Conservation (phyloP, 2,888 invertebrate species). For the Gastracanthus pulcherrimus region DNA sequence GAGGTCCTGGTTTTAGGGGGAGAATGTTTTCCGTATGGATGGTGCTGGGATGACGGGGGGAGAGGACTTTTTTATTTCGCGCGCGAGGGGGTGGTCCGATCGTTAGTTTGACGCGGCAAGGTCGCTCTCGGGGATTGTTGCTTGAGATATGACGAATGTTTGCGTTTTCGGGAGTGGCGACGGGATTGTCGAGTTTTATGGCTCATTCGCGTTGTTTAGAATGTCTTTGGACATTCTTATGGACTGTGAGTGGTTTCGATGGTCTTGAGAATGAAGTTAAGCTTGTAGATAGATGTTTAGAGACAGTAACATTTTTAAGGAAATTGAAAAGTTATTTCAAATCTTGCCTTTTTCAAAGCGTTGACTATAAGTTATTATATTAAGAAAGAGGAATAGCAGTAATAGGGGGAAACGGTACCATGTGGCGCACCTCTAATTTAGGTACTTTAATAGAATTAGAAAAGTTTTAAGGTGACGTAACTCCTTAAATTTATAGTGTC, state of each 20-base stretch:
- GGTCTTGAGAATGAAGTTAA: too few species aligned
- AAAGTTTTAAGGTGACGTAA: too few species aligned
- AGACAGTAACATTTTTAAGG: neutral
- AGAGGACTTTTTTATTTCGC: constrained; percentile 1
- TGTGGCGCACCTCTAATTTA: too few species aligned
- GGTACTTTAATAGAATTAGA: too few species aligned
- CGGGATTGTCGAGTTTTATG: neutral
- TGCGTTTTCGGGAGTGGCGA: neutral
- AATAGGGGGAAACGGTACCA: too few species aligned
- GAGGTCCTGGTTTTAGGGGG: constrained; percentile 32
- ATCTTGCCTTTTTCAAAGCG: too few species aligned
- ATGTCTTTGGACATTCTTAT: neutral
- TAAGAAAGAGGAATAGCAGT: too few species aligned
- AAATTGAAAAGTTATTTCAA: too few species aligned
- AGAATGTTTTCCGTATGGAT: constrained; percentile 35
- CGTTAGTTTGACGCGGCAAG: constrained; percentile 32
- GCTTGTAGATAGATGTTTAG: too few species aligned
- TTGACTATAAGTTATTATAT: too few species aligned
- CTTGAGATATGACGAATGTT: constrained; percentile 22
- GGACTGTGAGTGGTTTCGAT: too few species aligned
- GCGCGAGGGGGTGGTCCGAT: neutral
- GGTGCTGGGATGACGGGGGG: neutral
- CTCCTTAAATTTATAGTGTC: too few species aligned
- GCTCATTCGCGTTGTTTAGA: neutral
- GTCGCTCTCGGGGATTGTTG: constrained; percentile 11